phyloP scores from a whole-genome alignment of 2,888 invertebrate species.

The Silvanus unidentatus region DNA sequence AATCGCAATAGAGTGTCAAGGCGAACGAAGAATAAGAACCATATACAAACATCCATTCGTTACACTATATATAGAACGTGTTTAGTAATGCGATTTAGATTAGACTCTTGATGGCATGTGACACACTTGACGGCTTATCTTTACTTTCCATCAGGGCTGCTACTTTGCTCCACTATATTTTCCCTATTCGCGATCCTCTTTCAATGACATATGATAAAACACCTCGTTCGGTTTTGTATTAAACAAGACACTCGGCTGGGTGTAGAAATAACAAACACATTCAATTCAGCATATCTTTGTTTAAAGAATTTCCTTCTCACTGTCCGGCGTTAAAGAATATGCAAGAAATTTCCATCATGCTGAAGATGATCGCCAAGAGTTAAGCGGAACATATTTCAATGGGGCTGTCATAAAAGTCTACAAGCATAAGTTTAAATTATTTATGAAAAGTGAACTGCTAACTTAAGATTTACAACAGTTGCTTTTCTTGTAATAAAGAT shows the following conservation, averaged over 20 bases:
- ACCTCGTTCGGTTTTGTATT: too few relatives aligned
- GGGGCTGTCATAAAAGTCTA: conserved; percentile 28
- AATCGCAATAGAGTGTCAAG: conserved; percentile 33
- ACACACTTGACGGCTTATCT: conserved; percentile 41
- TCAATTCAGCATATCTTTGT: too few relatives aligned
- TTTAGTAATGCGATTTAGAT: conserved; percentile 42
- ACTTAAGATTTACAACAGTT: conserved; percentile 37
- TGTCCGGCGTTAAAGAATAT: too few relatives aligned
- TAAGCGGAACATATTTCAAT: conserved; percentile 21
- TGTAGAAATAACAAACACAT: too few relatives aligned
- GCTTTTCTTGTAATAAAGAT: conserved; percentile 33
- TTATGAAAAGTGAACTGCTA: conserved; percentile 36
- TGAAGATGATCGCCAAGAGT: conserved; percentile 3
- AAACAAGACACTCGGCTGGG: too few relatives aligned
- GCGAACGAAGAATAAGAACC: conserved; percentile 29
- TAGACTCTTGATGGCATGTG: conserved; percentile 41
- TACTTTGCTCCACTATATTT: conserved; percentile 24
- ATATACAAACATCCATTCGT: conserved; percentile 5
- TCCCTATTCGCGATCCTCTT: background rate
- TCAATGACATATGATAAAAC: too few relatives aligned
- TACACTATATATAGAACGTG: conserved; percentile 13
- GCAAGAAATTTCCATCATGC: conserved; percentile 6
- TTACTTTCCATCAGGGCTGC: conserved; percentile 31
- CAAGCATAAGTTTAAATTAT: conserved; percentile 29
- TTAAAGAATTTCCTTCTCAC: too few relatives aligned